These are phyloP conservation scores for Hofmannophila pseudospretella DNA, from an alignment of 2,888 invertebrate genomes.

Conservation along the genomic window DNA sequence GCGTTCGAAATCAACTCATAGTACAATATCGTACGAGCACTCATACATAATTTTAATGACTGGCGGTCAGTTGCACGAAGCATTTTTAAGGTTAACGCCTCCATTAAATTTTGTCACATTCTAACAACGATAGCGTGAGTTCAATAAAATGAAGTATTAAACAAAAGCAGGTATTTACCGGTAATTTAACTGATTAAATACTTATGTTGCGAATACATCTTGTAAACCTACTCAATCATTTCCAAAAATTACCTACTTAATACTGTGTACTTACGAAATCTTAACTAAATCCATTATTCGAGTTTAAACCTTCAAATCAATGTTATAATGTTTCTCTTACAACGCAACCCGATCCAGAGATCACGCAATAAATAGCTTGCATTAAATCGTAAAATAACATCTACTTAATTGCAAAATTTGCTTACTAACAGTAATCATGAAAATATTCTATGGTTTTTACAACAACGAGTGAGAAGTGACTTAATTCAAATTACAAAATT, in stretches of 20 bases:
- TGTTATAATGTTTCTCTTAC: neutral
- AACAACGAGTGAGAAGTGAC: constrained; percentile 21
- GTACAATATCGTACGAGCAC: too few species aligned
- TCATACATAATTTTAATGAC: too few species aligned
- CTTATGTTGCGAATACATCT: too few species aligned
- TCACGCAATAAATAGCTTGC: constrained; percentile 6
- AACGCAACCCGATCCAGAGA: constrained; percentile 1
- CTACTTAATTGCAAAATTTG: constrained; percentile 7
- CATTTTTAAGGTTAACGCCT: too few species aligned
- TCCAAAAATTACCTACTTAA: neutral
- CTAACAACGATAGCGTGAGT: too few species aligned
- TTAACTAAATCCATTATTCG: constrained; percentile 3
- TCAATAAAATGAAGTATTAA: too few species aligned
- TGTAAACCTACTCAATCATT: neutral
- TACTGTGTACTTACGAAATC: constrained; percentile 6
- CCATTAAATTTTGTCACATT: too few species aligned
- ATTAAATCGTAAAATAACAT: constrained; percentile 7
- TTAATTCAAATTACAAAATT: constrained; percentile 11
- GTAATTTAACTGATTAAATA: too few species aligned
- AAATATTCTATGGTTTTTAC: constrained; percentile 11
- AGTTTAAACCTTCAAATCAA: constrained; percentile 1
- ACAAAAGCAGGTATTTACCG: too few species aligned
- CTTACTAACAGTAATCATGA: constrained; percentile 1
- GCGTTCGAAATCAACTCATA: too few species aligned
- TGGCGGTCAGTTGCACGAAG: too few species aligned